Evolutionary conservation across 2,888 invertebrate species (phyloP), one percentile per base, ranked within the genome.

Genomic region (Flexamia atlantica): DNA sequence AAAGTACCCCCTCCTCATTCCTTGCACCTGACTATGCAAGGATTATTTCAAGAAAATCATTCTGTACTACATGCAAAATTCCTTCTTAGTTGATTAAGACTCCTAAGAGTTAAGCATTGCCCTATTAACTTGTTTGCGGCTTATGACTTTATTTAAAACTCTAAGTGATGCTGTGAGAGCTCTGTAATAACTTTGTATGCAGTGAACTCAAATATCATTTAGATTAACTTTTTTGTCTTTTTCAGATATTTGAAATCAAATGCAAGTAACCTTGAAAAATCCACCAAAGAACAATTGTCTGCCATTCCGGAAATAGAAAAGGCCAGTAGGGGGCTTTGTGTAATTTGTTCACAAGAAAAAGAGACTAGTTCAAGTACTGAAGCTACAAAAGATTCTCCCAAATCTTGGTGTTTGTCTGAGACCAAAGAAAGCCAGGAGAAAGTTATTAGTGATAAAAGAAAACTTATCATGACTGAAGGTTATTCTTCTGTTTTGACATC

Each of bases 401-500:
- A 23, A 57, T 23, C 23, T 7, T 3, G 9, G 57, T 4, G 23
- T 30, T 5, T 70, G 10, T 68, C 25, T 0, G 68, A 17, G 10
- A 68, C 40, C 0, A 40, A 7, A 12, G n/a, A 64, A 14, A 4
- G 0, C 23, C 30, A 32, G 0, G 64, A 20, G 40, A 25, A 60
- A 36, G 4, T 40, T 64, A 60, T 23, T 20, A 7, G 57, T 23
- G 57, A 57, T 4, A 23, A 23, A 57, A 57, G 3, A 57, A 57
- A 12, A 4, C 57, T 7, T 0, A 57, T 57, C 7, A 23, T 57
- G 23, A 57, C 57, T 23, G 23, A 57, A 57, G 57, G 23, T 57
- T 57, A 57, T 57, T 57, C 57, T 57, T 57, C 57, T 1, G 23
- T 57, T 57, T 57, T 57, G 23, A 57, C 20, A 1, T 57, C 57